phyloP scores from a whole-genome alignment of 2,888 invertebrate genomes.

The Epinotia demarniana region DNA sequence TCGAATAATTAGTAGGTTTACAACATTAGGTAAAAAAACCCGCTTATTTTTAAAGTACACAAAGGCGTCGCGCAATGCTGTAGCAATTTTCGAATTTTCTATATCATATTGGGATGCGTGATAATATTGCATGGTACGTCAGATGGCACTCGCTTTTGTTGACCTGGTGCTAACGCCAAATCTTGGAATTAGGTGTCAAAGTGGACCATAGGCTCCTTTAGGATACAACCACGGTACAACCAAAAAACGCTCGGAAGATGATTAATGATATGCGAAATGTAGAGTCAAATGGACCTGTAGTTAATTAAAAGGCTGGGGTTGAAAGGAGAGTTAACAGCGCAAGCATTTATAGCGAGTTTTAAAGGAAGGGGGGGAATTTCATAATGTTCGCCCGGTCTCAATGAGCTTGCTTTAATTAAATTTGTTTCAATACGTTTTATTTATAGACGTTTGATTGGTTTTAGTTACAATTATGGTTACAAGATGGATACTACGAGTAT shows the following conservation, averaged over 20 bases:
- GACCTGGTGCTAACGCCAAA: too few relatives aligned
- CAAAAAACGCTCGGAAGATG: too few relatives aligned
- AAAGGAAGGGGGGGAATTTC: conserved; percentile 1
- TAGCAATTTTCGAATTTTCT: background rate
- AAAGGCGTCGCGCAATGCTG: background rate
- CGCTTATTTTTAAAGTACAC: too few relatives aligned
- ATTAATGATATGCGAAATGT: background rate
- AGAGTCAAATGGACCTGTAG: background rate
- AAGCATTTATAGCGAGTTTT: conserved; percentile 32
- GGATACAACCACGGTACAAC: too few relatives aligned
- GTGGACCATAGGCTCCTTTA: too few relatives aligned
- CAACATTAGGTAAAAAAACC: too few relatives aligned
- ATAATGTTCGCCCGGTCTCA: conserved; percentile 20
- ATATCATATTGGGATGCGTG: background rate
- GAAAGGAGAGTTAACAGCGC: conserved; percentile 14
- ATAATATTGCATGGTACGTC: too few relatives aligned
- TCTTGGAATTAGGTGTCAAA: too few relatives aligned
- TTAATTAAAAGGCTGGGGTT: conserved; percentile 35
- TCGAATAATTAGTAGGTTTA: too few relatives aligned
- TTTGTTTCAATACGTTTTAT: conserved; percentile 17
- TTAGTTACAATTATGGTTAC: background rate
- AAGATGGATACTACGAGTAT: background rate
- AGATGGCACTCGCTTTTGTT: too few relatives aligned
- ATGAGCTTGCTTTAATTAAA: conserved; percentile 2
- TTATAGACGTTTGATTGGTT: background rate